Conservation (phyloP, 2,113 vertebrate genomes). For the Muntiacus muntjak region DNA sequence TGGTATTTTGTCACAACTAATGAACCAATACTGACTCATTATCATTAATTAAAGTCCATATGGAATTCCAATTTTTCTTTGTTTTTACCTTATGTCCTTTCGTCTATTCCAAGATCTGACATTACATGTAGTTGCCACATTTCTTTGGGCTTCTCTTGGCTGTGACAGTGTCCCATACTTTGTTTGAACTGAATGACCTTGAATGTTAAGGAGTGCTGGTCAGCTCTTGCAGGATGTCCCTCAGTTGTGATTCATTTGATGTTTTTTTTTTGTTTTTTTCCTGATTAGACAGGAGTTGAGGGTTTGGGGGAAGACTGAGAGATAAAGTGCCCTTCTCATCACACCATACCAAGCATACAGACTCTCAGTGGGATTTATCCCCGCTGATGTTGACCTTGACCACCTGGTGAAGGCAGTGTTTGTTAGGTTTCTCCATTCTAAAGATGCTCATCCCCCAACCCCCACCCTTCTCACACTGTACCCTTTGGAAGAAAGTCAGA, state of each 20-base stretch:
- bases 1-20: neutral
- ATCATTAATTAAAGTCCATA: neutral
- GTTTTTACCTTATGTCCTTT: neutral
- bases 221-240: neutral
- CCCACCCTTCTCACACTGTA: neutral
- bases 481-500: neutral
- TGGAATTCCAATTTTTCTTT: neutral
- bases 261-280: neutral
- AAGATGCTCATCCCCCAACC: neutral
- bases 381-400: neutral
- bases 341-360: neutral
- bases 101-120: neutral
- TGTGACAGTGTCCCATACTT: neutral
- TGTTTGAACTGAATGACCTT: neutral
- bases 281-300: neutral
- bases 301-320: neutral
- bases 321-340: neutral
- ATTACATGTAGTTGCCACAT: neutral
- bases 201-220: neutral
- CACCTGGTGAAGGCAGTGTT: neutral
- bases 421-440: neutral
- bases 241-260: neutral
- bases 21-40: neutral
- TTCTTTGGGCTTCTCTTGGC: neutral
- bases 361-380: neutral